Evolutionary conservation across 2,113 vertebrate genomes (phyloP), one percentile per base, ranked within the genome.

Genomic region (Ahaetulla prasina): DNA sequence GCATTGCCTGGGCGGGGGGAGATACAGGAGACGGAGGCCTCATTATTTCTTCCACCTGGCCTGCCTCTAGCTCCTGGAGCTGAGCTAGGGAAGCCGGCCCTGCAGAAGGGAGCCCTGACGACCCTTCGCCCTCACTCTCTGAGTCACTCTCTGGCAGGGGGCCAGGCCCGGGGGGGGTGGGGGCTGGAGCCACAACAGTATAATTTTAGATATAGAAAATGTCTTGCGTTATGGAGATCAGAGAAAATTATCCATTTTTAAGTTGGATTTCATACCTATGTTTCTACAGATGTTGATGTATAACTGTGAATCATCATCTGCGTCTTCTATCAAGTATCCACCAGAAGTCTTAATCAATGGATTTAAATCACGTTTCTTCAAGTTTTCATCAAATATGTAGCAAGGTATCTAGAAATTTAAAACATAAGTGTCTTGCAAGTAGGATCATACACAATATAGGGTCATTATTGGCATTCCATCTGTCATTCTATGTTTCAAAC

Each of bases 221-320:
- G 30, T 68, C 18, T 43, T 80, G 74, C 74, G 8, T 43, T 80
- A 39, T 0, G 18, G 74, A 80, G 18, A 80, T 74, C 20, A 80
- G 8, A 80, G 35, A 80, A 43, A 80, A 80, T 43, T 20, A 39
- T 18, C 35, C n/a, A 39, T 80, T 80, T 43, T 80, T 80, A 43
- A 43, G 74, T 35, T 88, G 27, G 3, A 1, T 2, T 50, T n/a
- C 98, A 95, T 74, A 99, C 98, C 97, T 96, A 99, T 97, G 92
- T 98, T 98, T 94, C 99, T 98, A 95, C 99, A 99, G 93, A 99
- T 94, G 84, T 99, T 99, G 96, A 99, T 99, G 96, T 98, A 99
- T 57, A 99, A 97, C 87, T 98, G 97, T 0, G 96, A 93, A 89
- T 94, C 96, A 4, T 98, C 98, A 68, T 99, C 98, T 0, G 98